These are phyloP conservation scores for Leuciscus idus DNA, from an alignment of 2,113 vertebrate species.

Conservation along the genomic window DNA sequence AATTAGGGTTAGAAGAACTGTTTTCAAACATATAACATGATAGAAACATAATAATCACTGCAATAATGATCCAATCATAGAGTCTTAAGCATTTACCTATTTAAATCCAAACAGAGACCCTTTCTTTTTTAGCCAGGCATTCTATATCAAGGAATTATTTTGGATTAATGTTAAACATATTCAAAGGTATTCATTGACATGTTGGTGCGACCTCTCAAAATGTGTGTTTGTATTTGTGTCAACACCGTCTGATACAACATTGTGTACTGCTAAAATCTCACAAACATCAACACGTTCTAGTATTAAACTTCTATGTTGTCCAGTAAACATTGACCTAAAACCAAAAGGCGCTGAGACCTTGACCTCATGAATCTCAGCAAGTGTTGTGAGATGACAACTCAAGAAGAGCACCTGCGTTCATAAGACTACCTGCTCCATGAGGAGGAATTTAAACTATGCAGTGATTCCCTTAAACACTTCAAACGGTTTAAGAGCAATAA, in stretches of 20 bases:
- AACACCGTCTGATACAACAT: neutral
- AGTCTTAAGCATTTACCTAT: no score
- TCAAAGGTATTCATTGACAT: neutral
- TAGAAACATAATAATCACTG: no score
- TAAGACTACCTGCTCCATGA: neutral
- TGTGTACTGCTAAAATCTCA: neutral
- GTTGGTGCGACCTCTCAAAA: neutral
- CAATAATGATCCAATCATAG: no score
- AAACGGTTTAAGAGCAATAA: neutral
- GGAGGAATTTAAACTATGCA: slow-evolving; percentile 45
- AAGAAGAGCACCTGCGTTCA: slow-evolving; percentile 28
- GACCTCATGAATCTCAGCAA: slow-evolving; percentile 11
- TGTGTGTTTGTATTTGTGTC: neutral
- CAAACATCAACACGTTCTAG: neutral
- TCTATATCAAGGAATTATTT: no score
- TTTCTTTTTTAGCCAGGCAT: no score
- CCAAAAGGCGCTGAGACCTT: neutral
- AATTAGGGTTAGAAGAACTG: no score
- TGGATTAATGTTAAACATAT: no score
- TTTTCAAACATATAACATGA: no score
- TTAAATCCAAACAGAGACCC: no score
- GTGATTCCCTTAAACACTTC: slow-evolving; percentile 22
- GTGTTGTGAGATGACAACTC: slow-evolving; percentile 8
- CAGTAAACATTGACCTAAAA: no score
- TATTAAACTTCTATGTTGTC: neutral